A percentile compares a stretch with the other conserved stretches of the same genome.
Evolutionary conservation across 2,888 invertebrate genomes (phyloP).

Genomic region (Eilema griseolum): DNA sequence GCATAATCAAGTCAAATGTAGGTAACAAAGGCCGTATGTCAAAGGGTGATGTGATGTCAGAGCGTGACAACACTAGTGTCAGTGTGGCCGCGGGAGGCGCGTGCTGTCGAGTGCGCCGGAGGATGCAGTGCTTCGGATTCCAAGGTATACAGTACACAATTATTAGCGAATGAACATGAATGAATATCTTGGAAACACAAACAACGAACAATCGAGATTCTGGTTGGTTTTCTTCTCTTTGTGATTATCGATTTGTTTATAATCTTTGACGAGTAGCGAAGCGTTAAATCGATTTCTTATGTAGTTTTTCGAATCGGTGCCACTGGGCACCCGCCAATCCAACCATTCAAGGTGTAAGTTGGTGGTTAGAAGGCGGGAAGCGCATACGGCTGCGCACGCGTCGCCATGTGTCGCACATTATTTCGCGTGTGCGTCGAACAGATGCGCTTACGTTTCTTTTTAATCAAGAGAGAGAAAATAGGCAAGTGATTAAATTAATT

Average conservation of each 20-base stretch:
- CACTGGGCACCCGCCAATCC: conserved; percentile 47
- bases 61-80: conserved; percentile 76
- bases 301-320: conserved; percentile 55
- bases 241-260: conserved; percentile 34
- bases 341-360: conserved; percentile 33
- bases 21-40: conserved; percentile 69
- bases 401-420: conserved; percentile 69
- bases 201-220: neutral
- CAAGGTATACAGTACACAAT: conserved; percentile 66
- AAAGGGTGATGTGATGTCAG: conserved; percentile 76
- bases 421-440: conserved; percentile 63
- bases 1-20: conserved; percentile 49
- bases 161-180: conserved; percentile 39
- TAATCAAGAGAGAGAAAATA: conserved; percentile 67
- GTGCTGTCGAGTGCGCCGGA: conserved; percentile 81
- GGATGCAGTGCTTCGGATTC: conserved; percentile 84
- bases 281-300: conserved; percentile 64
- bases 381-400: conserved; percentile 64
- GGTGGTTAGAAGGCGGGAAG: conserved; percentile 55
- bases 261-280: conserved; percentile 35
- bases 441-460: conserved; percentile 74
- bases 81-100: conserved; percentile 70
- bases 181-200: neutral
- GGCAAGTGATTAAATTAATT: conserved; percentile 70
- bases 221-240: conserved; percentile 15